Base-by-base conservation (phyloP, 2,888 invertebrate species). In the Callosobruchus maculatus region DNA sequence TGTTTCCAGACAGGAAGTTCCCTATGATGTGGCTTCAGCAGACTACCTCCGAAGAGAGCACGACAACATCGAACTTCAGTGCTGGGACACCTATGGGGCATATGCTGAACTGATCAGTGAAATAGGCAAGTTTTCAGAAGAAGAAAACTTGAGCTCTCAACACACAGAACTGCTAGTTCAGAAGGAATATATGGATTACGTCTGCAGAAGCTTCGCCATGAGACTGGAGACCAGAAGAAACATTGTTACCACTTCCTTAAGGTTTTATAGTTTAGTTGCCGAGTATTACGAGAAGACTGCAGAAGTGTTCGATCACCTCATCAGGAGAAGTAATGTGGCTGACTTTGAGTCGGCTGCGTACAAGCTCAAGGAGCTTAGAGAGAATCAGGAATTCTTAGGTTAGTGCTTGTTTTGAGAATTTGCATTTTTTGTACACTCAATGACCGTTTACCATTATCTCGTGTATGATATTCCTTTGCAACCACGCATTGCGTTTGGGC, bases 121-220 rank as follows among this genome's bases (percentile, higher is more conserved):
- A 85, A 92, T 94, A 72, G 92, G 92, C 71, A 88, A 88, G 70
- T 87, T 93, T 74, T 88, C 90, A 0, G 87, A 88, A 67, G 86
- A 87, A 70, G 89, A 88, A 71, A 85, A 83, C 72, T 72, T 83
- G 68, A 83, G 82, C 9, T 76, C 82, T 31, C 87, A 88, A 69
- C 89, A 89, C 69, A 90, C 89, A 82, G 93, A 94, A 85, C 86
- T 95, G 71, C 87, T 91, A 76, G 92, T 93, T 0, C 93, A 94
- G 82, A 89, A 92, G 77, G 94, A 94, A 83, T 94, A 94, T 84
- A 94, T 95, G 93, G 93, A 95, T 86, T 94, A 93, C 76, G 92
- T 94, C 0, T 94, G 93, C 81, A 90, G 93, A 74, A 93, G 93
- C 82, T 95, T 94, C 83, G 94, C 94, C 0, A 90, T 91, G 31